Evolutionary conservation across 2,113 vertebrate genomes (phyloP).

Genomic region (Collichthys lucidus): DNA sequence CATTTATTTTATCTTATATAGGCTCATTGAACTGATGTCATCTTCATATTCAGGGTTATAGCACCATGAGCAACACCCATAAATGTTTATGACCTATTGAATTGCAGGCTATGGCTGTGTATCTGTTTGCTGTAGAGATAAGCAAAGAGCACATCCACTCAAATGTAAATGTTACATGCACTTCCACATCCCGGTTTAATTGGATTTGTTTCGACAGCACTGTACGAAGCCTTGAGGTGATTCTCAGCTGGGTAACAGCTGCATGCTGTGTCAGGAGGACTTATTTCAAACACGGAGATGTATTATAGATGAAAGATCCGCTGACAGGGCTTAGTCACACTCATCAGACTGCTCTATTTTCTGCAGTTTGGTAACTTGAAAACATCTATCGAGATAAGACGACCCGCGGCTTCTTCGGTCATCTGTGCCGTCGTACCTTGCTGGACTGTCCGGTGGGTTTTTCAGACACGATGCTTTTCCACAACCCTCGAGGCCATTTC

Average conservation of each 20-base stretch:
- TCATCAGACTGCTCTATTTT: not conserved
- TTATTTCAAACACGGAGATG: not conserved
- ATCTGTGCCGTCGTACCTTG: conserved; percentile 82
- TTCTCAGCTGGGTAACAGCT: not conserved
- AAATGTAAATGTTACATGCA: not conserved
- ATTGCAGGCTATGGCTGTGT: not conserved
- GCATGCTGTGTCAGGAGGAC: not conserved
- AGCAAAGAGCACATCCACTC: not conserved
- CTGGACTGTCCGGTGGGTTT: conserved; percentile 83
- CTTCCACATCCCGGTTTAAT: not conserved
- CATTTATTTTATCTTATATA: not conserved
- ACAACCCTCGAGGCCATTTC: conserved; percentile 90
- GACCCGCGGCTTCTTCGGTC: too few species aligned
- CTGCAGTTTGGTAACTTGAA: not conserved
- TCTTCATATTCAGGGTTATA: too few species aligned
- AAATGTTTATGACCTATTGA: not conserved
- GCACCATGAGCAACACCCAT: not conserved
- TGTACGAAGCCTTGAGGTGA: not conserved
- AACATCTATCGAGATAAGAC: not conserved
- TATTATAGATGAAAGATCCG: not conserved
- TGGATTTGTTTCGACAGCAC: not conserved
- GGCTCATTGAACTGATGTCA: too few species aligned
- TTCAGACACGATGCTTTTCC: conserved; percentile 90
- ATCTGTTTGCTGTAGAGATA: not conserved
- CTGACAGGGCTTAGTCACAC: not conserved